A percentile compares a stretch with the other conserved stretches of the same genome.
Evolutionary conservation across 2,888 invertebrate species (phyloP).

Genomic region (Ophion ellenae): DNA sequence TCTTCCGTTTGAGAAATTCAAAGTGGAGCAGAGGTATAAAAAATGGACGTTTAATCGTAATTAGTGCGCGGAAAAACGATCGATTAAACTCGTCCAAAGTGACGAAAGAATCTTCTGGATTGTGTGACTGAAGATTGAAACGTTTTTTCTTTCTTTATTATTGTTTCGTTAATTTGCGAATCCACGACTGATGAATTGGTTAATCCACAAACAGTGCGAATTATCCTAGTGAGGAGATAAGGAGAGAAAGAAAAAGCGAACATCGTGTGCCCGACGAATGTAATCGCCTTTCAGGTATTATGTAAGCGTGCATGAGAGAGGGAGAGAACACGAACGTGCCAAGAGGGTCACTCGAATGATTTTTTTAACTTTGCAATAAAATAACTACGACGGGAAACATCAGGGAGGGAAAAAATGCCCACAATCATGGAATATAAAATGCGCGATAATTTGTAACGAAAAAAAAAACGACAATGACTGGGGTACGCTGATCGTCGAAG

Average conservation of each 20-base stretch:
- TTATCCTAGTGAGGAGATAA: not conserved
- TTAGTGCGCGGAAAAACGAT: not conserved
- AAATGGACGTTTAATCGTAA: conserved; percentile 1
- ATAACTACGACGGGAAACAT: not conserved
- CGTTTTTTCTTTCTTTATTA: conserved; percentile 17
- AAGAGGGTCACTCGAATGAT: conserved; percentile 35
- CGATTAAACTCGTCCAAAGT: conserved; percentile 19
- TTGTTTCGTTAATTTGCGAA: conserved; percentile 22
- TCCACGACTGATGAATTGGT: conserved; percentile 52
- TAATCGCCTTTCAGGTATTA: conserved; percentile 52
- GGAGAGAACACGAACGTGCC: not conserved
- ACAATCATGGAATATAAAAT: not conserved
- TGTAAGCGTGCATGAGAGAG: conserved; percentile 4
- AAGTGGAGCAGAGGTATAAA: not conserved
- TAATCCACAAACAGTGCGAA: conserved; percentile 9
- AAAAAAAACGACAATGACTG: not conserved
- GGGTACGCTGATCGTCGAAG: not conserved
- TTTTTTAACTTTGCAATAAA: not conserved
- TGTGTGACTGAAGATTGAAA: conserved; percentile 36
- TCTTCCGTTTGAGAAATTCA: conserved; percentile 1
- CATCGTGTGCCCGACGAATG: conserved; percentile 1
- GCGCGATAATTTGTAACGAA: not conserved
- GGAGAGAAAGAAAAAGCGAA: not conserved
- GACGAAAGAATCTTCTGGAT: conserved; percentile 48
- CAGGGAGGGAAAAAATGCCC: not conserved